Evolutionary conservation across 2,888 invertebrate genomes (phyloP).

Genomic region (Ophioninae sp.): DNA sequence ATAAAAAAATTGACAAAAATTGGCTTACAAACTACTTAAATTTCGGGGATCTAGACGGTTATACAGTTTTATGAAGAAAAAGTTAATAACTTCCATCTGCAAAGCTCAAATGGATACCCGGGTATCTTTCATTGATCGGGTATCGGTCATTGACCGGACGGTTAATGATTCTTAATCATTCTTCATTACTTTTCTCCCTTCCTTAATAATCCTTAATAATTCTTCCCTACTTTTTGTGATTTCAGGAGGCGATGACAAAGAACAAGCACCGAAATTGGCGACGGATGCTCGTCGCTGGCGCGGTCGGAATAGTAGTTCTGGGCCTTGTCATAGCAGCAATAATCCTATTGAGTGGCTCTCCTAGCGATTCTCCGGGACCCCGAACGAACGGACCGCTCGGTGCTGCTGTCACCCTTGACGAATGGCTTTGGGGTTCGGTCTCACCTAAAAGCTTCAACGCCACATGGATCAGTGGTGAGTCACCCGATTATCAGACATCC

Average conservation of each 20-base stretch:
- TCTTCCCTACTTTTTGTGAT: constrained; percentile 47
- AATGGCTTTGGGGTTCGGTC: constrained; percentile 87
- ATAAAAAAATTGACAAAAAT: too few relatives aligned
- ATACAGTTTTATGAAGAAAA: too few relatives aligned
- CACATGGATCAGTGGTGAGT: constrained; percentile 90
- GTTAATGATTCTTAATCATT: too few relatives aligned
- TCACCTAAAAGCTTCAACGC: constrained; percentile 89
- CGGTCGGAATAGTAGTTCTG: constrained; percentile 83
- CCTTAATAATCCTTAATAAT: too few relatives aligned
- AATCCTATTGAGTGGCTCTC: constrained; percentile 82
- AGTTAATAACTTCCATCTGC: too few relatives aligned
- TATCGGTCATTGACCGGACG: too few relatives aligned
- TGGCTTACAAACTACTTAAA: too few relatives aligned
- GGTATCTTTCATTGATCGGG: too few relatives aligned
- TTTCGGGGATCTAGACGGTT: too few relatives aligned
- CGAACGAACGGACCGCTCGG: constrained; percentile 71
- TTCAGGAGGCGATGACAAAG: constrained; percentile 79
- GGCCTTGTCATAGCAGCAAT: constrained; percentile 85
- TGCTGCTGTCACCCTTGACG: constrained; percentile 84
- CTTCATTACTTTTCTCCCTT: too few relatives aligned
- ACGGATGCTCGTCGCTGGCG: constrained; percentile 77
- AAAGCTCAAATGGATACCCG: too few relatives aligned
- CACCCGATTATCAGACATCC: constrained; percentile 1
- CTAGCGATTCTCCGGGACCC: constrained; percentile 65
- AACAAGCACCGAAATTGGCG: constrained; percentile 78